Evolutionary conservation across 2,113 vertebrate species (phyloP), one percentile per base, ranked within the genome.

Genomic region (Lepus europaeus): DNA sequence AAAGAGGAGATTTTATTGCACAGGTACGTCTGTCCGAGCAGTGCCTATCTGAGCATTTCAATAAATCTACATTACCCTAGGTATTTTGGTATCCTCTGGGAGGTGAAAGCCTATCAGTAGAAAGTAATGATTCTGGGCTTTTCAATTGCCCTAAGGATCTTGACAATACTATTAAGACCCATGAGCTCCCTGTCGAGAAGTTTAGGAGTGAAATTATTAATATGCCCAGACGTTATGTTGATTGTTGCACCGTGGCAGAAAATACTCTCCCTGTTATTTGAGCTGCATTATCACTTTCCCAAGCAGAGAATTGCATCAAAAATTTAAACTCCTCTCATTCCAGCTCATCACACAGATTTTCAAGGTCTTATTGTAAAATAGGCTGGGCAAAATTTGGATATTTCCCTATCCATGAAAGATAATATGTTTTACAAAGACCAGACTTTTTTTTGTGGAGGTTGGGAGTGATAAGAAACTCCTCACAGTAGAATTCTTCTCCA

Each of bases 181-280:
- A 94, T 91, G 76, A 68, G 69, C 92, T 98, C 96, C 95, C 96
- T 88, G 95, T 95, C 33, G 93, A 97, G 97, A 97, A 98, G 78
- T 95, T 95, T 96, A 94, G 97, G 92, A 98, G 95, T 90, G 95
- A 97, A 98, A 97, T 95, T 97, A 95, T 68, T 82, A 98, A 98
- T 96, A 97, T 72, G 94, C 96, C 73, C 56, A 94, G 97, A 93
- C 90, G 53, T 97, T 91, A 86, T 92, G 96, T 12, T 98, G 97
- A 98, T 95, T 88, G 88, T 93, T 93, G 90, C 72, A 70, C 95
- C 89, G 80, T 68, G 87, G 95, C 95, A 96, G 85, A 95, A 96
- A 68, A 31, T 69, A 78, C 84, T 92, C 95, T 93, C 79, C 94
- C 93, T 92, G 95, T 97, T 97, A 97, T 97, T 70, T 66, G 85